Conservation (phyloP, 2,888 invertebrate species). For the Caradrina kadenii region DNA sequence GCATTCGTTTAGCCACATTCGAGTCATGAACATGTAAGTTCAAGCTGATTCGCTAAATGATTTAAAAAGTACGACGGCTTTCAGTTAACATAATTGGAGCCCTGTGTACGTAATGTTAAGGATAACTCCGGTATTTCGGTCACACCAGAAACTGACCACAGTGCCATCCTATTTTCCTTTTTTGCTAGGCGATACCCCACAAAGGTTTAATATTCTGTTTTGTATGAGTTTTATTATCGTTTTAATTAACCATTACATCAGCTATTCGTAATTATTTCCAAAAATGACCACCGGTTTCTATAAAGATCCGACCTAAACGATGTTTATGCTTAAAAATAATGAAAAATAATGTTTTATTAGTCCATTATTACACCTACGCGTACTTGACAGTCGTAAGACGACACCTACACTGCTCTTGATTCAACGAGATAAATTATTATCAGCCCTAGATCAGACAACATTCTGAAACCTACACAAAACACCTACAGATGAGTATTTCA, state of each 20-base stretch:
- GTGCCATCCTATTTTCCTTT: too few species aligned
- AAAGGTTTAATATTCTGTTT: too few species aligned
- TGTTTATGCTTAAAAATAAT: background rate
- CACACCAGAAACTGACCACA: too few species aligned
- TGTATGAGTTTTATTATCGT: background rate
- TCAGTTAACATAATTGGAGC: too few species aligned
- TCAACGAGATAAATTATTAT: constrained; percentile 50
- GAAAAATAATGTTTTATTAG: constrained; percentile 31
- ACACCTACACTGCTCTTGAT: constrained; percentile 70
- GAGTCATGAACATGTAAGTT: too few species aligned
- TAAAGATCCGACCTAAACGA: background rate
- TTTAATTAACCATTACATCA: background rate
- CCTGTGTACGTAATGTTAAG: too few species aligned
- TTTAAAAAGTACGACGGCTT: too few species aligned
- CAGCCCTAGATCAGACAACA: constrained; percentile 67
- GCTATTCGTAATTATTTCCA: background rate
- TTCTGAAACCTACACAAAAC: constrained; percentile 69
- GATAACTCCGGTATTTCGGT: too few species aligned
- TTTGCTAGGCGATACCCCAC: too few species aligned
- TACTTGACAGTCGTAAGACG: constrained; percentile 54
- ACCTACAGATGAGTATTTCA: constrained; percentile 43
- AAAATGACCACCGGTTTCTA: background rate
- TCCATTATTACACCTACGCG: constrained; percentile 56
- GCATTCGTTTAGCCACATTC: too few species aligned
- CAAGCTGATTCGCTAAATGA: too few species aligned